Percentiles rank a stretch among this genome's conserved stretches.
Evolutionary conservation across 2,888 invertebrate species (phyloP).

Genomic region (Lypha dubia): DNA sequence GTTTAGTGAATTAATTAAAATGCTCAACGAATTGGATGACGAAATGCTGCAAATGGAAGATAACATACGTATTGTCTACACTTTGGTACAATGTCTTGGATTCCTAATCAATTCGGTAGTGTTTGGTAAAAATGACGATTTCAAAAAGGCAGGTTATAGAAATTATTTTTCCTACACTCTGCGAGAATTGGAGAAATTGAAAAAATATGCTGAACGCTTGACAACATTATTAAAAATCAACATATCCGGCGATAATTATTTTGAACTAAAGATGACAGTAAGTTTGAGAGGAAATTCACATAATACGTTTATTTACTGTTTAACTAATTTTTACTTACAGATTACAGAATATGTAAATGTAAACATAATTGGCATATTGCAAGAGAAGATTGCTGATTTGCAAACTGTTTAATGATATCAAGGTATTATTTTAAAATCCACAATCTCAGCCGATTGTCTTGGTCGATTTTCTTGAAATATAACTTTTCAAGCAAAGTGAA

Average conservation of each 20-base stretch:
- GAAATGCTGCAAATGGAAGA: slow-evolving; percentile 74
- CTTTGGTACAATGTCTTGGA: slow-evolving; percentile 74
- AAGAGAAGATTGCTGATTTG: slow-evolving; percentile 73
- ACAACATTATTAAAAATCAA: slow-evolving; percentile 66
- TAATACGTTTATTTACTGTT: neutral
- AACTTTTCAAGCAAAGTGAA: too few species aligned
- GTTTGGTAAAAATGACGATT: slow-evolving; percentile 74
- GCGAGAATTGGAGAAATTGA: slow-evolving; percentile 72
- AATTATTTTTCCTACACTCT: slow-evolving; percentile 74
- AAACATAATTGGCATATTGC: slow-evolving; percentile 71
- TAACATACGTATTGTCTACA: slow-evolving; percentile 73
- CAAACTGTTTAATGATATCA: slow-evolving; percentile 54
- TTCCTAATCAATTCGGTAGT: slow-evolving; percentile 74
- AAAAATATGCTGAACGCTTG: slow-evolving; percentile 72
- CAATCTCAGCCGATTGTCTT: too few species aligned
- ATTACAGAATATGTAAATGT: slow-evolving; percentile 74
- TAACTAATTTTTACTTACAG: slow-evolving; percentile 58
- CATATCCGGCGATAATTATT: slow-evolving; percentile 70
- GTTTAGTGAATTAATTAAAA: slow-evolving; percentile 73
- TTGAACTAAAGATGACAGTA: slow-evolving; percentile 74
- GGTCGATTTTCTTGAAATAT: too few species aligned
- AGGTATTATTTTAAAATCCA: neutral
- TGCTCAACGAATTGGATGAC: slow-evolving; percentile 73
- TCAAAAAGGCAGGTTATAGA: slow-evolving; percentile 75
- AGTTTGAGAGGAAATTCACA: slow-evolving; percentile 12